Evolutionary conservation across 2,113 vertebrate genomes (phyloP).

Genomic region (Todiramphus saurophagus): DNA sequence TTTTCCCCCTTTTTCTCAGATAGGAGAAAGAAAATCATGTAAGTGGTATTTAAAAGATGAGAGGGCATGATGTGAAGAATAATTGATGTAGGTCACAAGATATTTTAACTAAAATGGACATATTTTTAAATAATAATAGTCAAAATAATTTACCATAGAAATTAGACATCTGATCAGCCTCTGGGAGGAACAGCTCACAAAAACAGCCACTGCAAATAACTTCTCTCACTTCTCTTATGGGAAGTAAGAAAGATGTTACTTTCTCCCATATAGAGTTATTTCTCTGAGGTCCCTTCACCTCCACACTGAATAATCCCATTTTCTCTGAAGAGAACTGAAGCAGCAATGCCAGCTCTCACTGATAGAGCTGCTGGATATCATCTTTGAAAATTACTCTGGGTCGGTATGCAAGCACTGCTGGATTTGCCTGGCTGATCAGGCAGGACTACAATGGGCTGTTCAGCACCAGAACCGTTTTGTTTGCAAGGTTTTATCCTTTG

Average conservation of each 20-base stretch:
- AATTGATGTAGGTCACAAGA: background rate
- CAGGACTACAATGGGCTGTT: background rate
- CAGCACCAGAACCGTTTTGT: background rate
- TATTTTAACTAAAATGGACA: background rate
- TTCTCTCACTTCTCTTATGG: background rate
- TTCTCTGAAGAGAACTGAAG: background rate
- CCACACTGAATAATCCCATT: background rate
- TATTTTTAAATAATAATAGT: background rate
- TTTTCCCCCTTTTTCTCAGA: background rate
- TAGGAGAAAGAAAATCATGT: background rate
- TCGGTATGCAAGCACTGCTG: background rate
- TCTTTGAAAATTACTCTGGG: background rate
- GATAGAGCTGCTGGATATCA: background rate
- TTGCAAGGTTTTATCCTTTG: background rate
- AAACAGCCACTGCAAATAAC: background rate
- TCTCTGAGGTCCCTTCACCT: background rate
- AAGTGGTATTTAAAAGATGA: background rate
- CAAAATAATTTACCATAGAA: background rate
- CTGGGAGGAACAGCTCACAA: background rate
- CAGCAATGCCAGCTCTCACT: background rate
- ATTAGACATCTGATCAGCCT: background rate
- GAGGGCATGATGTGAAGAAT: background rate
- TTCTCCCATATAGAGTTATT: background rate
- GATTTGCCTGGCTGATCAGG: background rate
- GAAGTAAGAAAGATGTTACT: background rate